These are phyloP conservation scores for Lathamus discolor DNA, from an alignment of 2,113 vertebrate species.

Conservation along the genomic window DNA sequence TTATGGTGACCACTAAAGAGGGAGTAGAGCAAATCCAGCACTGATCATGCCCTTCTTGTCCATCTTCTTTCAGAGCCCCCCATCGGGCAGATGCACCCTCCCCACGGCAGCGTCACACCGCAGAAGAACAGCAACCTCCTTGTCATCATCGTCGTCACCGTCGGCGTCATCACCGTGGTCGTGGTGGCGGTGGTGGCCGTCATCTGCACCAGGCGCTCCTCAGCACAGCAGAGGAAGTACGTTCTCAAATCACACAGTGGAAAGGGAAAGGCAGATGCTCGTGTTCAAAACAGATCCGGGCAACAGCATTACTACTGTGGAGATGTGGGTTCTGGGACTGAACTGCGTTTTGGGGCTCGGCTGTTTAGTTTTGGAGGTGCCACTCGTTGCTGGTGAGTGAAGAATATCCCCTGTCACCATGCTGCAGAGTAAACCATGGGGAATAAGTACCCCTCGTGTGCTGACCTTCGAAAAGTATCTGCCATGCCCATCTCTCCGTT, in stretches of 20 bases:
- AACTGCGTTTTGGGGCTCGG: neutral
- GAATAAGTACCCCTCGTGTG: neutral
- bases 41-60: neutral
- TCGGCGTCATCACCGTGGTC: slow-evolving; percentile 84
- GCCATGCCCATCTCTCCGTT: neutral
- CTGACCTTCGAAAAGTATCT: neutral
- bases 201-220: slow-evolving; percentile 89
- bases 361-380: neutral
- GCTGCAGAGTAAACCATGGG: neutral
- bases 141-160: slow-evolving; percentile 87
- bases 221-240: slow-evolving; percentile 93
- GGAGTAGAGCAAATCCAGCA: neutral
- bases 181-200: slow-evolving; percentile 84
- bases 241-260: neutral
- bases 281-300: accelerated
- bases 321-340: accelerated
- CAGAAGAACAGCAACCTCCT: slow-evolving; percentile 91
- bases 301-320: accelerated
- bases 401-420: neutral
- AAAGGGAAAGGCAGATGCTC: neutral
- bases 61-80: slow-evolving; percentile 82
- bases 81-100: slow-evolving; percentile 92
- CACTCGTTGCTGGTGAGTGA: neutral
- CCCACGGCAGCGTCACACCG: slow-evolving; percentile 88
- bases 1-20: neutral